phyloP scores from a whole-genome alignment of 2,888 invertebrate species.

The Tubulanus polymorphus region DNA sequence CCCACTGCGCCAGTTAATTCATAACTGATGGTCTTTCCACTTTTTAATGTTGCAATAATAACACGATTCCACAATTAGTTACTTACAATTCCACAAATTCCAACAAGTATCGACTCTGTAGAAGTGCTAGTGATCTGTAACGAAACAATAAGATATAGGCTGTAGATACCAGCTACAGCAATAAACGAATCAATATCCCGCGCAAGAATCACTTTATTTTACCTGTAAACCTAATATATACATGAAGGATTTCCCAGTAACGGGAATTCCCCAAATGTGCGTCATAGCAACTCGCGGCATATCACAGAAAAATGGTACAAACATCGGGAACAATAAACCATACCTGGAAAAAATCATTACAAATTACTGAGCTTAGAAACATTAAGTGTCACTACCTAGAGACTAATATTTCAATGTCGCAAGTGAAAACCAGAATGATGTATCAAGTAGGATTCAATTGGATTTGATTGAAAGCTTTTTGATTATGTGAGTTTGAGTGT shows the following conservation, averaged over 20 bases:
- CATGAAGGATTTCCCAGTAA: conserved; percentile 59
- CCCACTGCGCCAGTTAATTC: background rate
- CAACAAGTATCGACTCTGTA: conserved; percentile 51
- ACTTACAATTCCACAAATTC: conserved; percentile 55
- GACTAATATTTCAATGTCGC: no score
- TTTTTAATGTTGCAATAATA: background rate
- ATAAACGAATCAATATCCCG: background rate
- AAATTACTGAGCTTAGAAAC: no score
- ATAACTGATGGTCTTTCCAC: background rate
- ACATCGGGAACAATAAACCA: conserved; percentile 56
- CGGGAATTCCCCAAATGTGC: conserved; percentile 56
- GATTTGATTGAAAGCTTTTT: no score
- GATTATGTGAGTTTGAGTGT: background rate
- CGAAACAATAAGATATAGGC: background rate
- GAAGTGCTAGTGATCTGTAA: conserved; percentile 41
- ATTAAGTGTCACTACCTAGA: no score
- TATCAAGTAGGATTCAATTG: no score
- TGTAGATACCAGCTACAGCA: background rate
- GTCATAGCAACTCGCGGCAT: conserved; percentile 56
- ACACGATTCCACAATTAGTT: background rate
- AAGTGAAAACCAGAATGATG: no score
- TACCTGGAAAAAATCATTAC: conserved; percentile 24
- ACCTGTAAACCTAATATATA: conserved; percentile 59
- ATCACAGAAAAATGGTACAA: conserved; percentile 57
- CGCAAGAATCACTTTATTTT: background rate